Conservation (phyloP, 2,113 vertebrate species). For the Daboia siamensis region DNA sequence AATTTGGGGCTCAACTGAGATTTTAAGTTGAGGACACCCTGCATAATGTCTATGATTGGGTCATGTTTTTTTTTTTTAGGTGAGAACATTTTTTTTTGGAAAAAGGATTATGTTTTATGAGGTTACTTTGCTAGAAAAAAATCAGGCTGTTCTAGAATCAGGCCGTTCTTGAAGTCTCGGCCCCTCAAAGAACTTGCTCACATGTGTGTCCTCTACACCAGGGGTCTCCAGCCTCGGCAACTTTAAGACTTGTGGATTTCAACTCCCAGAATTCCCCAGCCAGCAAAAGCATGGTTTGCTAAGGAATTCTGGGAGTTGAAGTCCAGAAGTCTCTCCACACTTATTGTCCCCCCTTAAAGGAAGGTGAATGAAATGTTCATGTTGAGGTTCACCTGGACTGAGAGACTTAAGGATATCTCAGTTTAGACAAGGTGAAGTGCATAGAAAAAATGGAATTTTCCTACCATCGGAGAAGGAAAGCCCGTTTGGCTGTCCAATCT, state of each 20-base stretch:
- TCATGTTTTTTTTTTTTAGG: slow-evolving; percentile 63
- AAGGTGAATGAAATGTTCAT: background rate
- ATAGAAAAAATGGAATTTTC: background rate
- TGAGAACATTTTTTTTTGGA: slow-evolving; percentile 67
- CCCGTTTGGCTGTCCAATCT: background rate
- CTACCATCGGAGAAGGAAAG: background rate
- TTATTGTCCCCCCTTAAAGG: background rate
- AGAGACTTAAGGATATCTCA: background rate
- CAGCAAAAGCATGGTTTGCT: background rate
- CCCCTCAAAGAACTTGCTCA: background rate
- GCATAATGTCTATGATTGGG: slow-evolving; percentile 65
- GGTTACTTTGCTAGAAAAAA: slow-evolving; percentile 29
- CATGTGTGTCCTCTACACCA: background rate
- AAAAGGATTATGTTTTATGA: slow-evolving; percentile 70
- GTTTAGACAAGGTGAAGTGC: background rate
- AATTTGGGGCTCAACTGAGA: background rate
- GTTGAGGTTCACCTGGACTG: background rate
- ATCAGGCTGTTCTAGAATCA: slow-evolving; percentile 17
- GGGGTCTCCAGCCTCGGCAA: background rate
- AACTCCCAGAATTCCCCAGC: background rate
- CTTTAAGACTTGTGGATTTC: background rate
- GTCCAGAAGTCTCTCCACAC: background rate
- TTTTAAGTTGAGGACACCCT: slow-evolving; percentile 17
- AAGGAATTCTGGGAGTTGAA: background rate
- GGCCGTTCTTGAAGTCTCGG: slow-evolving; percentile 52